A percentile compares a stretch with the other conserved stretches of the same genome.
Conservation (phyloP, 1,140 invertebrate species). For the Dinoponera quadriceps region DNA sequence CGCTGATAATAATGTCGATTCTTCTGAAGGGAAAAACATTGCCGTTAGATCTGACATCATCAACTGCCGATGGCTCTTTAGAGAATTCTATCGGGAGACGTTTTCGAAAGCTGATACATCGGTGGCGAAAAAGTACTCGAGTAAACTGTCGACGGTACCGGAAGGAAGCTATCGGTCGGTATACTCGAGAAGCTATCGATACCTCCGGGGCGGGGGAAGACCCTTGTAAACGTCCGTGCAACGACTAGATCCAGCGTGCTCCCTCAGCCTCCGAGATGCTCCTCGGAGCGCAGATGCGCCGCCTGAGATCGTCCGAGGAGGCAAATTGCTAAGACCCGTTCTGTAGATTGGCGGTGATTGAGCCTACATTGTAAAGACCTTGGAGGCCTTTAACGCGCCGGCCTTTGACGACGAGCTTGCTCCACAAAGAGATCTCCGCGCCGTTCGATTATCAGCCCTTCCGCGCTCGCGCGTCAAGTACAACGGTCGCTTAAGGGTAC, state of each 20-base stretch:
- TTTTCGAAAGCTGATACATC: too few relatives aligned
- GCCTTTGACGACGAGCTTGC: slow-evolving; percentile 55
- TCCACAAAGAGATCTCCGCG: slow-evolving; percentile 41
- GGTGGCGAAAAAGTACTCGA: too few relatives aligned
- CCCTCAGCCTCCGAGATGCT: slow-evolving; percentile 16
- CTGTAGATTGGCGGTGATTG: slow-evolving; percentile 80
- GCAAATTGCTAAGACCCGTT: slow-evolving; percentile 70
- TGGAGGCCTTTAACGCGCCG: slow-evolving; percentile 69
- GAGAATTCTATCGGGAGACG: too few relatives aligned
- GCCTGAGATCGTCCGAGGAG: slow-evolving; percentile 60
- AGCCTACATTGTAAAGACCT: slow-evolving; percentile 80
- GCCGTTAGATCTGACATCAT: background rate
- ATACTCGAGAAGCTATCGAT: too few relatives aligned
- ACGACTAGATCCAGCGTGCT: slow-evolving; percentile 1
- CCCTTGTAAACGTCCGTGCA: background rate
- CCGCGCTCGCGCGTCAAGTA: background rate
- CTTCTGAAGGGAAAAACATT: background rate
- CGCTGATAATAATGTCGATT: background rate
- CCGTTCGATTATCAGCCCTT: slow-evolving; percentile 33
- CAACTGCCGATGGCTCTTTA: too few relatives aligned
- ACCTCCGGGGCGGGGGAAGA: too few relatives aligned
- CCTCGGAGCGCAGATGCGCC: slow-evolving; percentile 30
- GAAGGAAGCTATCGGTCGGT: too few relatives aligned
- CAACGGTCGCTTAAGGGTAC: background rate
- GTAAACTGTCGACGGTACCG: too few relatives aligned